Conservation (phyloP, 1,140 invertebrate genomes). For the Brachionus angularis region DNA sequence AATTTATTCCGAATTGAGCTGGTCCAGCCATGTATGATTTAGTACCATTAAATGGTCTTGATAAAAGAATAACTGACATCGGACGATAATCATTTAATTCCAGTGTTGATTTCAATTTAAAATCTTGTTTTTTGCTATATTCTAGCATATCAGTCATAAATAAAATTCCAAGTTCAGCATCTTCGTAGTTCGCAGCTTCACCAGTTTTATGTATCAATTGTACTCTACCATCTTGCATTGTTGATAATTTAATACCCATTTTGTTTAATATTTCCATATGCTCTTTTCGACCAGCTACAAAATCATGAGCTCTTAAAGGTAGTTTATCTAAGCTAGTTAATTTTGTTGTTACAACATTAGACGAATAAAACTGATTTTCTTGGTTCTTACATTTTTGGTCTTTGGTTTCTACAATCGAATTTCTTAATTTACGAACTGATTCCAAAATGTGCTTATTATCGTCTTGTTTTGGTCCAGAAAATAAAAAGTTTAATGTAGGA, state of each 20-base stretch:
- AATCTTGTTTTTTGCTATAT: conserved; percentile 68
- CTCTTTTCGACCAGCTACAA: conserved; percentile 75
- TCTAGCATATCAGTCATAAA: conserved; percentile 98
- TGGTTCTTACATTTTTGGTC: conserved; percentile 35
- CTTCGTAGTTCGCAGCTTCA: conserved; percentile 69
- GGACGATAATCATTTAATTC: conserved; percentile 12
- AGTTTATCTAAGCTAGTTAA: conserved; percentile 14
- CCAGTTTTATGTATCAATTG: conserved; percentile 58
- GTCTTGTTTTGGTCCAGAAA: no score
- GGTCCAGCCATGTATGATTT: conserved; percentile 70
- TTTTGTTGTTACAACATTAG: no score
- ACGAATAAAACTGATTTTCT: no score
- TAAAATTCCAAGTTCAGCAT: conserved; percentile 82
- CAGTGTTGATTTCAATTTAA: conserved; percentile 37
- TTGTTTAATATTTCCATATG: conserved; percentile 79
- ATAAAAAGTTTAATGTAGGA: conserved; percentile 26
- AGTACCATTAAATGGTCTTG: not conserved
- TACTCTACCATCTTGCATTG: conserved; percentile 71
- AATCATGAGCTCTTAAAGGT: conserved; percentile 58
- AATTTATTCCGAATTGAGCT: conserved; percentile 80
- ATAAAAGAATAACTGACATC: not conserved
- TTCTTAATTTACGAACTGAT: not conserved
- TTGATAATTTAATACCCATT: conserved; percentile 89
- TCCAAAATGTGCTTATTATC: not conserved
- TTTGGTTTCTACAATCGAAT: not conserved